Percentiles rank a stretch among this genome's conserved stretches.
These are phyloP conservation scores for Keiferia lycopersicella DNA, from an alignment of 2,888 invertebrate genomes.

Conservation along the genomic window DNA sequence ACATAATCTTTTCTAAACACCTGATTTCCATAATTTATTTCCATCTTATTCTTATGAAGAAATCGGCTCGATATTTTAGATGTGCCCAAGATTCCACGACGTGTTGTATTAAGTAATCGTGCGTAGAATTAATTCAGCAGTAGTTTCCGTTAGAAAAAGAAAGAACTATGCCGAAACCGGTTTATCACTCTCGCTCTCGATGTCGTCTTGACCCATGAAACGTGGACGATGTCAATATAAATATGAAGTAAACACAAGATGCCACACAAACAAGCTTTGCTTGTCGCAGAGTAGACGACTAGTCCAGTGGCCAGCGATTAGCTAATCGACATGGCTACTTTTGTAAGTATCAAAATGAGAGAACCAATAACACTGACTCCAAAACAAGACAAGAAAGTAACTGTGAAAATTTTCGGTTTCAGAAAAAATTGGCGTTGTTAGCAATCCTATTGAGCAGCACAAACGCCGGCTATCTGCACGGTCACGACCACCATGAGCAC, in stretches of 20 bases:
- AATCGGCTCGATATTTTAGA: constrained; percentile 41
- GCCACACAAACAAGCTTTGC: constrained; percentile 68
- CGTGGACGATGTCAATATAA: constrained; percentile 66
- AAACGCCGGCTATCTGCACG: constrained; percentile 62
- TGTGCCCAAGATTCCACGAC: constrained; percentile 46
- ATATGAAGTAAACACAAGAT: constrained; percentile 63
- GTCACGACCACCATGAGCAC: constrained; percentile 43
- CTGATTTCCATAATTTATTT: constrained; percentile 39
- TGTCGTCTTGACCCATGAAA: constrained; percentile 49
- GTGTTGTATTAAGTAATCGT: constrained; percentile 62
- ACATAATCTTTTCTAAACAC: constrained; percentile 27
- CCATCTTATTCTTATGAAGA: constrained; percentile 39
- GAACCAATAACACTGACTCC: constrained; percentile 6
- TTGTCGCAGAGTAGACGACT: constrained; percentile 67
- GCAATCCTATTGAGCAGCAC: constrained; percentile 68
- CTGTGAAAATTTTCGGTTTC: constrained; percentile 40
- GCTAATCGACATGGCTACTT: constrained; percentile 76
- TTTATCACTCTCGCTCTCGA: constrained; percentile 60
- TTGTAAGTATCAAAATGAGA: constrained; percentile 59
- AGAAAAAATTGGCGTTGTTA: constrained; percentile 70
- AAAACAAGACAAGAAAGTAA: neutral
- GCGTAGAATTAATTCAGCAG: constrained; percentile 61
- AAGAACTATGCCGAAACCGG: constrained; percentile 59
- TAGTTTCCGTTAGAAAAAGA: constrained; percentile 72
- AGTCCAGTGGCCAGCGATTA: constrained; percentile 74